Evolutionary conservation across 37 sponge, comb jelly and placozoan species (phyloP).

Genomic region (Bolinopsis microptera): DNA sequence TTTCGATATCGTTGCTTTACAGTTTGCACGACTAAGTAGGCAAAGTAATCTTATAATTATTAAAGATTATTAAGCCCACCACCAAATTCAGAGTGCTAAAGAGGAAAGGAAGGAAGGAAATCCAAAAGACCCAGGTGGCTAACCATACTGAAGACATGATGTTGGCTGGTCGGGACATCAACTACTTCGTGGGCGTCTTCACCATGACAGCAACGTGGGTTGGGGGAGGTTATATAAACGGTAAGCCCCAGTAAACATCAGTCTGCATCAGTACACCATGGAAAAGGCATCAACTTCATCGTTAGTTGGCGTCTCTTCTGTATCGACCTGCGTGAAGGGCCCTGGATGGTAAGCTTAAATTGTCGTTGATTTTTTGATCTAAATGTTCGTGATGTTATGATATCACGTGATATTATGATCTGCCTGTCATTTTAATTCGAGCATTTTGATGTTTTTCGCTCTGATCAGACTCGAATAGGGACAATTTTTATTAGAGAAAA

Average conservation of each 20-base stretch:
- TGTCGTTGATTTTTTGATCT: background rate
- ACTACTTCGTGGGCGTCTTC: slow-evolving; percentile 41
- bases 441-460: background rate
- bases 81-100: too few species aligned
- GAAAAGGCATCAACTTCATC: background rate
- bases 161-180: slow-evolving; percentile 31
- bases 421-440: too few species aligned
- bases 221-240: slow-evolving; percentile 39
- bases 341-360: background rate
- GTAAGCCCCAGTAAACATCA: background rate
- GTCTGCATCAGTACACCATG: background rate
- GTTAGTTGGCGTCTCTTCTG: background rate
- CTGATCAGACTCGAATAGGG: too few species aligned
- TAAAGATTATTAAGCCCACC: too few species aligned
- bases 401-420: too few species aligned
- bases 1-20: too few species aligned
- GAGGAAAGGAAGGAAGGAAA: background rate
- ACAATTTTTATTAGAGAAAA: too few species aligned
- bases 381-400: background rate
- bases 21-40: too few species aligned
- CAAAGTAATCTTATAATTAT: too few species aligned
- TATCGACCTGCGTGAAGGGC: background rate
- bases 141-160: slow-evolving; percentile 23
- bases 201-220: slow-evolving; percentile 54
- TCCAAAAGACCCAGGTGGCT: background rate